Percentiles rank a stretch among this genome's conserved stretches.
phyloP scores from a whole-genome alignment of 2,797 vertebrate species.

The Gallinago solitaria region DNA sequence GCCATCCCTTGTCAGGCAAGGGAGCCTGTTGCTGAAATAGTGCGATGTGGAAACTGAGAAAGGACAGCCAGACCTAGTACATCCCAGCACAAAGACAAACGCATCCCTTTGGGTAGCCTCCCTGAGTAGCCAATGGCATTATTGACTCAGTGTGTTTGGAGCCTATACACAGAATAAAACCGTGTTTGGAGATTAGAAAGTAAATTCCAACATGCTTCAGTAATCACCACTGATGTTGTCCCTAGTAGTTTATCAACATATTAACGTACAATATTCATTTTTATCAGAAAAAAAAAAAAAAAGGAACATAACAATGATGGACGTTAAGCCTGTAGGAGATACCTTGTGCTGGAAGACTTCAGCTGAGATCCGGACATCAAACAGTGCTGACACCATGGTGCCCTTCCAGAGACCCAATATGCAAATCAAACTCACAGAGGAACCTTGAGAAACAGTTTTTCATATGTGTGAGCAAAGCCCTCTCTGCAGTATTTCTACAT shows the following conservation, averaged over 20 bases:
- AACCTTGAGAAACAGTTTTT: constrained; percentile 21
- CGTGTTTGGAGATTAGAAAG: not conserved
- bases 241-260: not conserved
- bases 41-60: not conserved
- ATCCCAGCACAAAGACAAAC: not conserved
- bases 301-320: not conserved
- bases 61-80: not conserved
- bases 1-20: not conserved
- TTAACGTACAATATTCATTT: not conserved
- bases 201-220: constrained; percentile 11
- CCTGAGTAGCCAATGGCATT: not conserved
- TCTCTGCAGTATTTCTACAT: not conserved
- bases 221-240: not conserved
- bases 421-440: constrained; percentile 33
- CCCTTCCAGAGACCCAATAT: not conserved
- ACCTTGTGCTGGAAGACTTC: not conserved
- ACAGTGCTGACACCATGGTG: not conserved
- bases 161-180: not conserved
- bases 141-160: not conserved
- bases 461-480: not conserved
- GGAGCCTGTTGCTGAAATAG: not conserved
- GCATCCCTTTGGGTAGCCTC: not conserved
- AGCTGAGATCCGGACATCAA: constrained; percentile 25
- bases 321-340: not conserved
- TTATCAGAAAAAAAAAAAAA: not conserved